Evolutionary conservation across 1,140 invertebrate genomes (phyloP), one percentile per base, ranked within the genome.

Genomic region (Condylostylus longicornis): DNA sequence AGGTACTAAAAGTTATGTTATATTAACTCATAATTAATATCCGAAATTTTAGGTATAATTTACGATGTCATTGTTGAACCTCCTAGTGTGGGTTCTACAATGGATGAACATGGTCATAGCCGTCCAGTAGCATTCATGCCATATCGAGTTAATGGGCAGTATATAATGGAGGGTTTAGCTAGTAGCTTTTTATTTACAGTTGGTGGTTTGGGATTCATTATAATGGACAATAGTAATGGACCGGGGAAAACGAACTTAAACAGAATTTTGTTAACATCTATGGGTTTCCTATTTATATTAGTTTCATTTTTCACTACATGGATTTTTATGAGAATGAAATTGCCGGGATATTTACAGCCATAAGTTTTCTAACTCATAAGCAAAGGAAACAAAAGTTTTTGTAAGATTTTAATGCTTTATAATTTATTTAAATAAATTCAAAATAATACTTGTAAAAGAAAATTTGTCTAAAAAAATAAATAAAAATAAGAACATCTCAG

Each of bases 21-120:
- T 20, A 32, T 33, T 41, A 38, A 40, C 42, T 49, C 41, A 35
- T 22, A 36, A 27, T 17, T 20, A 18, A 17, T 15, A 13, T 34
- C 7, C 8, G 35, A 13, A 47, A 43, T 70, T 70, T 18, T 58
- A 96, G 91, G 91, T 41, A 90, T 97, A 22, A 97, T 97, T 49
- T 97, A 97, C 65, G 91, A 97, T 68, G 89, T 98, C 0, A 98
- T 98, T 58, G 88, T 96, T 32, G 94, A 98, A 63, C 93, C 94
- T 23, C 93, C 93, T 1, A 91, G 89, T 63, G 89, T 97, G 42
- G 93, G 94, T 32, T 93, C 88, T 4, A 96, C 91, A 6, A 94
- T 91, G 25, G 93, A 98, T 67, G 91, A 96, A 62, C 79, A 88
- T 65, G 93, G 93, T 12, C 87, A 96, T 60, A 88, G 84, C 3